Conservation (phyloP, 2,888 invertebrate species). For the Leptothorax acervorum region DNA sequence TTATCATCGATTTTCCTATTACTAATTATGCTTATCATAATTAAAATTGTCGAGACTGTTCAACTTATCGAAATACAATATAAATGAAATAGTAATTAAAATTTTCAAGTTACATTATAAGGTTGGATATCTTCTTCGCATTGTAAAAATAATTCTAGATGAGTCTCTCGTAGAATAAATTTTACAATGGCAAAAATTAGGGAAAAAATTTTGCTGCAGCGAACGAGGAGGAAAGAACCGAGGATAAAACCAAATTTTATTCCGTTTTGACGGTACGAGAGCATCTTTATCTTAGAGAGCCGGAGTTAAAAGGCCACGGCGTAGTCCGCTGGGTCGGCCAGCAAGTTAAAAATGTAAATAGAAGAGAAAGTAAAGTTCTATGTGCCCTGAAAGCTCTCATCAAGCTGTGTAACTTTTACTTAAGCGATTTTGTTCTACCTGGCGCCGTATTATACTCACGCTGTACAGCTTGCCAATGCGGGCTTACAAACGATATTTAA, state of each 20-base stretch:
- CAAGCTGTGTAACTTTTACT: constrained; percentile 54
- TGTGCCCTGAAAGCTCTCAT: constrained; percentile 50
- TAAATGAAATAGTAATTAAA: neutral
- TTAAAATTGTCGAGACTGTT: neutral
- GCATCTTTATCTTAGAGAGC: constrained; percentile 32
- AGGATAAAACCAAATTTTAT: constrained; percentile 40
- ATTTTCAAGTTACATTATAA: neutral
- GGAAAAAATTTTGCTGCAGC: neutral
- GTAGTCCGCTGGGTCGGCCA: constrained; percentile 2
- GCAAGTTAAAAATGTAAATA: constrained; percentile 55
- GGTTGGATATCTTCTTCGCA: neutral
- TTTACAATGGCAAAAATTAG: constrained; percentile 16
- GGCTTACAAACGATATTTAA: constrained; percentile 49
- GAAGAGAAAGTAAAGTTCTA: constrained; percentile 44
- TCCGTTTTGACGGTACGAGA: constrained; percentile 11
- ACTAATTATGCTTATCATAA: neutral
- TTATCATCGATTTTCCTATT: neutral
- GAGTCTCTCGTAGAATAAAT: neutral
- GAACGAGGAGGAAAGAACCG: neutral
- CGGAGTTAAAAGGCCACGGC: constrained; percentile 37
- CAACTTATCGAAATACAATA: neutral
- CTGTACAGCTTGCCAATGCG: constrained; percentile 42
- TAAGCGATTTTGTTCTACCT: constrained; percentile 51
- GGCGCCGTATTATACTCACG: constrained; percentile 28
- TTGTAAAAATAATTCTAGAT: constrained; percentile 13